Evolutionary conservation across 35 echinoderm and acorn worm species (phyloP).

Genomic region (Lytechinus pictus): DNA sequence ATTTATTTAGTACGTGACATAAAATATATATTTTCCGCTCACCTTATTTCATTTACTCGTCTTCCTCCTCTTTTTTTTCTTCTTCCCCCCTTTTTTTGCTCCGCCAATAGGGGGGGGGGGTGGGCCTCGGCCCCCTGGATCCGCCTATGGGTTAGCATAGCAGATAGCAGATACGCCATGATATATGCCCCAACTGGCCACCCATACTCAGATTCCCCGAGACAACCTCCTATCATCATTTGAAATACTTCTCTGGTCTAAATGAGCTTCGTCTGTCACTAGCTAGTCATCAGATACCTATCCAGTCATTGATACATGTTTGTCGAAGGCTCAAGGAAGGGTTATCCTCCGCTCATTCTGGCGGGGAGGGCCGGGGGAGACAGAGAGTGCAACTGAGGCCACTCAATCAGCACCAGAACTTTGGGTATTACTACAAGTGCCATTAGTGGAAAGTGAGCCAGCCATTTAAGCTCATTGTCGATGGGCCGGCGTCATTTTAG

Average conservation of each 20-base stretch:
- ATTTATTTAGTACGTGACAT: no score
- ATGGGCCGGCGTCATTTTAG: background rate
- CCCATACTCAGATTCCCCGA: background rate
- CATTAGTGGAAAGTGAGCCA: background rate
- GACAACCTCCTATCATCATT: background rate
- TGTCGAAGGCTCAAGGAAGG: background rate
- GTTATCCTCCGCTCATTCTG: background rate
- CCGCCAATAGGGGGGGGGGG: no score
- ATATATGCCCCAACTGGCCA: background rate
- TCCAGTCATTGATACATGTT: conserved; percentile 12
- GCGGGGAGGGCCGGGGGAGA: background rate
- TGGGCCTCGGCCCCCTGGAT: no score
- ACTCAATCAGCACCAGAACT: background rate
- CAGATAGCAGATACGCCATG: background rate
- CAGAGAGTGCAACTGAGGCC: background rate
- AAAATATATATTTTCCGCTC: no score
- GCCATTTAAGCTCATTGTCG: background rate
- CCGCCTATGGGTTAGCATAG: no score
- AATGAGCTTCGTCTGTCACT: background rate
- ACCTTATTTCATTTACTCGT: no score
- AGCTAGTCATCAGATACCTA: background rate
- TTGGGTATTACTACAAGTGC: conserved; percentile 11
- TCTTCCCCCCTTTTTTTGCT: no score
- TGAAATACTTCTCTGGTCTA: background rate
- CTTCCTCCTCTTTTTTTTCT: no score